Conservation (phyloP, 2,797 vertebrate species). For the Alauda arvensis region DNA sequence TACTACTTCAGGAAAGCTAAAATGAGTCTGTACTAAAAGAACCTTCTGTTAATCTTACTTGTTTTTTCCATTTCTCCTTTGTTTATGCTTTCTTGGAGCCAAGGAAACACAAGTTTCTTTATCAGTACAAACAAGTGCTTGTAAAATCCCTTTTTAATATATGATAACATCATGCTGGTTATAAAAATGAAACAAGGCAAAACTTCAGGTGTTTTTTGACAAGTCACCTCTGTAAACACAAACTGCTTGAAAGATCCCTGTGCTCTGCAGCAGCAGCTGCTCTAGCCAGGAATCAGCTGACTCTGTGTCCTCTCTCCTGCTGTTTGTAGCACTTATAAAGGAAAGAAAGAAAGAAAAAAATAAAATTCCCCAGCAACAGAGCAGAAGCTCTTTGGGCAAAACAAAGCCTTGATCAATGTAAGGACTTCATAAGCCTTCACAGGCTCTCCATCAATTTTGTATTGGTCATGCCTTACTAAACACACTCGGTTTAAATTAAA, state of each 20-base stretch:
- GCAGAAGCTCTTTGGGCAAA: background rate
- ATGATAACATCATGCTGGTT: background rate
- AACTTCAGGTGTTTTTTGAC: background rate
- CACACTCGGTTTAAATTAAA: background rate
- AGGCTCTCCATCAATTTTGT: background rate
- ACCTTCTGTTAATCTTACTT: conserved; percentile 29
- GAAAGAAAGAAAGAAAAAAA: background rate
- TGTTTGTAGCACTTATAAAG: background rate
- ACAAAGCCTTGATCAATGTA: background rate
- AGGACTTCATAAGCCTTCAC: background rate
- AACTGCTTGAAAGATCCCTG: background rate
- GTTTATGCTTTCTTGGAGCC: conserved; percentile 1
- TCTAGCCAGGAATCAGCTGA: background rate
- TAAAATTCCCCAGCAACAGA: background rate
- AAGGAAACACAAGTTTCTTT: background rate
- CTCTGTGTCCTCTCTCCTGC: background rate
- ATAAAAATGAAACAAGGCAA: background rate
- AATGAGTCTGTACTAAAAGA: conserved; percentile 22
- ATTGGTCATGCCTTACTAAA: background rate
- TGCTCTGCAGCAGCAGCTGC: background rate
- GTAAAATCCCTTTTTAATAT: background rate
- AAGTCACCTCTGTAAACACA: background rate
- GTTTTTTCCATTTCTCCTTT: conserved; percentile 31
- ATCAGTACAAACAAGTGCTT: background rate
- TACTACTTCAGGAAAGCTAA: conserved; percentile 24